Conservation (phyloP, 2,797 vertebrate species). For the Mus caroli region DNA sequence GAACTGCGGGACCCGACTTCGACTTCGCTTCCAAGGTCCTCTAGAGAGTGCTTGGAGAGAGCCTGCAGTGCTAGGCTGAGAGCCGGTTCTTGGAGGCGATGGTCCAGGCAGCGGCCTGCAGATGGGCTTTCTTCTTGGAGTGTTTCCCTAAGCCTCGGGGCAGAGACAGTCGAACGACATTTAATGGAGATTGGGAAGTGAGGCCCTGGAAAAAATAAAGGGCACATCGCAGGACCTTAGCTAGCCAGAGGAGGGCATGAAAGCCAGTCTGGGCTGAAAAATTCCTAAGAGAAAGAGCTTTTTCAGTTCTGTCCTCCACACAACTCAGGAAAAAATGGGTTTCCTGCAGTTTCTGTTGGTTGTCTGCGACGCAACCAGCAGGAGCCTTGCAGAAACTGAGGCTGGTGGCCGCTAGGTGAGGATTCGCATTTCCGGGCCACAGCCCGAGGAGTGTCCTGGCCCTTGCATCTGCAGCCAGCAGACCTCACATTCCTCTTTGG, state of each 20-base stretch:
- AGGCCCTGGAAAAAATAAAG: background rate
- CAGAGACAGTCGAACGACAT: background rate
- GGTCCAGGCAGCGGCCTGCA: background rate
- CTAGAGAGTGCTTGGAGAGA: background rate
- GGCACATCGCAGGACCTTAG: too few species aligned
- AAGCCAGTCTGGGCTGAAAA: background rate
- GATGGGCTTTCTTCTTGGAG: background rate
- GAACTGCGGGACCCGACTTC: background rate
- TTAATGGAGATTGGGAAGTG: background rate
- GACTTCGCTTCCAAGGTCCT: background rate
- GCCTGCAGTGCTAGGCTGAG: background rate
- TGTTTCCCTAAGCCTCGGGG: background rate
- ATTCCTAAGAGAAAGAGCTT: background rate
- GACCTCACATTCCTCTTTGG: background rate
- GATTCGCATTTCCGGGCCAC: too few species aligned
- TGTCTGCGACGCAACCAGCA: background rate
- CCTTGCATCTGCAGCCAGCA: rapidly evolving
- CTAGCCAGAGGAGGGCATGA: background rate
- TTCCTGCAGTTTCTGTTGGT: background rate
- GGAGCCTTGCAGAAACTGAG: constrained; percentile 15
- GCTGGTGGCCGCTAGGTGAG: background rate
- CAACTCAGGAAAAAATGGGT: background rate
- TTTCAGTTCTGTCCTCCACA: background rate
- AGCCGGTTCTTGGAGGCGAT: rapidly evolving
- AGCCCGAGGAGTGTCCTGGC: rapidly evolving